Base-by-base conservation (phyloP, 2,797 vertebrate genomes). In the Telmatherina bonti region DNA sequence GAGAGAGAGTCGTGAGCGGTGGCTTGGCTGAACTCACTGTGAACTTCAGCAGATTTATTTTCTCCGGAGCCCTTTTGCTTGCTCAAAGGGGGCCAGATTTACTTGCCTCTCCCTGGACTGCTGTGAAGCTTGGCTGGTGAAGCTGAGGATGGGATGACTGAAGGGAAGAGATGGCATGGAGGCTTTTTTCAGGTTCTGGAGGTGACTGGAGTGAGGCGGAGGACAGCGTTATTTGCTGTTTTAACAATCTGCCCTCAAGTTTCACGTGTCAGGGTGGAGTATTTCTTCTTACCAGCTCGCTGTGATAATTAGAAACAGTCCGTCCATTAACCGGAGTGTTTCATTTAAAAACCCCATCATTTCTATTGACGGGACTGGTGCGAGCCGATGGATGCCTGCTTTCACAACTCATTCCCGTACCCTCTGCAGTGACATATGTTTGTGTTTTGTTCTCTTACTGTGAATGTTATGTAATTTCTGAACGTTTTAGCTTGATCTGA, bases 11-110 rank as follows among this genome's bases (percentile, higher is more conserved):
- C 81, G 84, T 8, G 79, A 87, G 87, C 84, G 82, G 89, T 35
- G 88, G 90, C 82, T 94, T 94, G 93, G 93, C 93, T 94, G 94
- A 95, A 95, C 94, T 94, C 87, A 67, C 84, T 12, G 59, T 95
- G 94, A 95, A 93, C 93, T 80, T 82, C 67, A 0, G 81, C 85
- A 90, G 89, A 93, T 92, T 92, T 91, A 91, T 93, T 93, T 90
- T 91, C 91, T 90, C 88, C 88, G n/a, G 85, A 89, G 90, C n/a
- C 87, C 78, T 58, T 82, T 87, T 90, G 88, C 93, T 90, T 69
- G 68, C 88, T 89, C 79, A 64, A 85, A 90, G 87, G 86, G 82
- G 86, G 88, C 84, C 81, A 83, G 83, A 91, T 89, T 85, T 90
- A 89, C 87, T 84, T 86, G 89, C 85, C 79, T 87, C 87, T 85